Evolutionary conservation across 2,888 invertebrate genomes (phyloP).

Genomic region (Eurytoma californica): DNA sequence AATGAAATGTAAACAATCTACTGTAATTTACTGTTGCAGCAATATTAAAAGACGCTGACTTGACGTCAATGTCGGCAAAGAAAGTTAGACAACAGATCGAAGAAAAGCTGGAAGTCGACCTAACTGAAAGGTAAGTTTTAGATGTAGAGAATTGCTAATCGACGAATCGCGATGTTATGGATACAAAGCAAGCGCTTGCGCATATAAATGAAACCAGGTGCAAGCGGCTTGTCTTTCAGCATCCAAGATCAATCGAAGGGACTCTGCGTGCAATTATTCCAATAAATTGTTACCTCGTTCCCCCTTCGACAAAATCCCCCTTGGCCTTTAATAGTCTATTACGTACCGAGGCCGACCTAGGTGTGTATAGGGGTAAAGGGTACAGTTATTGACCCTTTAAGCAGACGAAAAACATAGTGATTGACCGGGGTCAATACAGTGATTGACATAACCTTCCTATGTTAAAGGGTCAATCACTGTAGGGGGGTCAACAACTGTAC

Average conservation of each 20-base stretch:
- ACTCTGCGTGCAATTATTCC: conserved; percentile 69
- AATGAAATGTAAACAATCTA: neutral
- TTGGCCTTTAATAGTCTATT: too few relatives aligned
- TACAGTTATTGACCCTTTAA: too few relatives aligned
- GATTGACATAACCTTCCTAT: too few relatives aligned
- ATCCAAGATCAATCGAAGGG: conserved; percentile 71
- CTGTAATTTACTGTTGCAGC: conserved; percentile 76
- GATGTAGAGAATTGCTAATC: conserved; percentile 10
- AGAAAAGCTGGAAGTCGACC: conserved; percentile 85
- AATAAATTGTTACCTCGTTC: conserved; percentile 71
- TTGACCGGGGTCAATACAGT: too few relatives aligned
- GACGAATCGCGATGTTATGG: conserved; percentile 35
- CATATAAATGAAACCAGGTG: conserved; percentile 51
- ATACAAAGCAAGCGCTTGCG: conserved; percentile 57
- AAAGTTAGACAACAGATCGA: conserved; percentile 92
- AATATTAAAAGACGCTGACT: conserved; percentile 91
- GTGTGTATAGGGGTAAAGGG: too few relatives aligned
- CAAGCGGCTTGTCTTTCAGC: conserved; percentile 52
- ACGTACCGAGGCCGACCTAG: too few relatives aligned
- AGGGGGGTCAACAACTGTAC: too few relatives aligned
- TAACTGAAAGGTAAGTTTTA: conserved; percentile 78
- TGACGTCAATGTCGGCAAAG: conserved; percentile 90
- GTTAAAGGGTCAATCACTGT: too few relatives aligned
- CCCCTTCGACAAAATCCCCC: conserved; percentile 67
- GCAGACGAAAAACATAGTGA: too few relatives aligned